Conservation (phyloP, 1,140 invertebrate genomes). For the Condylostylus longicornis region DNA sequence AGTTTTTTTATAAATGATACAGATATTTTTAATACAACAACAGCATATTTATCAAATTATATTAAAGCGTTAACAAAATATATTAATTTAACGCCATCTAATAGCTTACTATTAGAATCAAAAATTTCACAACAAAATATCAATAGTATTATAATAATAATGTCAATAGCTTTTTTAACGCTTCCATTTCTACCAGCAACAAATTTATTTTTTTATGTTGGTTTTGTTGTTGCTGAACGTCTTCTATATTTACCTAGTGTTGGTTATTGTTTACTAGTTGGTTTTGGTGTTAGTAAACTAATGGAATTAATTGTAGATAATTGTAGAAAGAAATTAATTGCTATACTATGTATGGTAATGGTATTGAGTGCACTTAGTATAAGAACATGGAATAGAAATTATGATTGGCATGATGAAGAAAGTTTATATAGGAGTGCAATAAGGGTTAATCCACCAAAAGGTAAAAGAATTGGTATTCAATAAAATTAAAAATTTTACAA, state of each 20-base stretch:
- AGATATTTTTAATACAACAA: too few relatives aligned
- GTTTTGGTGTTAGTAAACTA: slow-evolving; percentile 49
- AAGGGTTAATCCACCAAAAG: slow-evolving; percentile 91
- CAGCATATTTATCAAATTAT: too few relatives aligned
- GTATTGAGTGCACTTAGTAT: slow-evolving; percentile 54
- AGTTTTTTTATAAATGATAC: too few relatives aligned
- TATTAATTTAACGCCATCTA: too few relatives aligned
- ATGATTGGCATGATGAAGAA: slow-evolving; percentile 87
- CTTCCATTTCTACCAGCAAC: slow-evolving; percentile 87
- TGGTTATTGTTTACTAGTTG: slow-evolving; percentile 80
- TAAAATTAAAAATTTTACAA: not conserved
- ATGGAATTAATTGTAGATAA: slow-evolving; percentile 25
- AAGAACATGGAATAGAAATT: slow-evolving; percentile 67
- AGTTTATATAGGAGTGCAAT: slow-evolving; percentile 82
- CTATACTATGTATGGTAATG: slow-evolving; percentile 37
- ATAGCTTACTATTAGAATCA: too few relatives aligned
- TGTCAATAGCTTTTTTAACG: slow-evolving; percentile 62
- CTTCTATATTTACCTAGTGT: slow-evolving; percentile 91
- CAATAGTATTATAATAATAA: slow-evolving; percentile 28
- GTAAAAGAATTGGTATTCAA: slow-evolving; percentile 37
- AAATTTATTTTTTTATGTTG: slow-evolving; percentile 89
- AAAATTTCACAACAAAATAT: slow-evolving; percentile 18
- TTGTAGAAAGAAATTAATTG: slow-evolving; percentile 33
- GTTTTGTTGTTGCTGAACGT: slow-evolving; percentile 91
- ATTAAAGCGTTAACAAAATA: too few relatives aligned